A percentile compares a stretch with the other conserved stretches of the same genome.
Evolutionary conservation across 2,888 invertebrate species (phyloP).

Genomic region (Chymomyza fuscimana): DNA sequence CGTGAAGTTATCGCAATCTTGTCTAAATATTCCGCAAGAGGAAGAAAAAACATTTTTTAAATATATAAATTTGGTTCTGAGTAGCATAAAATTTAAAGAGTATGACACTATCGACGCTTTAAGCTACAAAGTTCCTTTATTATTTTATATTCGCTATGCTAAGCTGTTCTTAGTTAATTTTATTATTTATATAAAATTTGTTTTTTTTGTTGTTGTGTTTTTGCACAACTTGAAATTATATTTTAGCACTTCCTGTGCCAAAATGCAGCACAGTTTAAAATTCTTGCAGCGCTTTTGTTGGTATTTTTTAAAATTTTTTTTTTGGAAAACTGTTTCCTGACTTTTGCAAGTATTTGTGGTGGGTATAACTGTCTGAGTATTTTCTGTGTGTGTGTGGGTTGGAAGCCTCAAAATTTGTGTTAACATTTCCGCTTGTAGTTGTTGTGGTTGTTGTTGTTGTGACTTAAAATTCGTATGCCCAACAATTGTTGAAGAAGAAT

Average conservation of each 20-base stretch:
- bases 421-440: conserved; percentile 48
- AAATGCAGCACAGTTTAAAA: neutral
- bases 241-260: neutral
- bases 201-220: neutral
- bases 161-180: neutral
- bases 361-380: neutral
- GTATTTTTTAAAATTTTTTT: neutral
- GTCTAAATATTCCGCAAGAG: too few relatives aligned
- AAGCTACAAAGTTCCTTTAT: neutral
- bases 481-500: conserved; percentile 54
- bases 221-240: neutral
- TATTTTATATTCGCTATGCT: neutral
- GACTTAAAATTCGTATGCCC: conserved; percentile 53
- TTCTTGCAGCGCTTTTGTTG: neutral
- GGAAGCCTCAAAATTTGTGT: conserved; percentile 35
- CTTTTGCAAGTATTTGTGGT: neutral
- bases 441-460: conserved; percentile 23
- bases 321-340: neutral
- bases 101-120: neutral
- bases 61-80: too few relatives aligned
- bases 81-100: neutral
- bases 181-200: neutral
- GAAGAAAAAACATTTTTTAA: too few relatives aligned
- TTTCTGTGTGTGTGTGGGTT: conserved; percentile 19
- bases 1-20: too few relatives aligned